phyloP scores from a whole-genome alignment of 2,113 vertebrate genomes.

The Hiodon alosoides region DNA sequence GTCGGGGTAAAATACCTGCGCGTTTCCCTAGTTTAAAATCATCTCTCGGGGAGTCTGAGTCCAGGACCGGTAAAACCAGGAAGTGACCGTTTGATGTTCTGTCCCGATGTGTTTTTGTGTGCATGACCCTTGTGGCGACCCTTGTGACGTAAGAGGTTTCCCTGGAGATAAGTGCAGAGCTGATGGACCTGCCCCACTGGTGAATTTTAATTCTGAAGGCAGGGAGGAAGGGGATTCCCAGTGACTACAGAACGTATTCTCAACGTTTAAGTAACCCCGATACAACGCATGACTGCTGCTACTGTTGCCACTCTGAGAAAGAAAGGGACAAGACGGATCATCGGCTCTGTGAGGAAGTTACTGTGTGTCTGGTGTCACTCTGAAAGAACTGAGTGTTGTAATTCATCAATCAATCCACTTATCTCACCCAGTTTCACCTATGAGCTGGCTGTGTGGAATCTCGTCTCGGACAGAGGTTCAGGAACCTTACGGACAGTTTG shows the following conservation, averaged over 20 bases:
- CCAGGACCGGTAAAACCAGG: not conserved
- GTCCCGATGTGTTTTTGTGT: slow-evolving; percentile 19
- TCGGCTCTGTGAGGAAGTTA: no score
- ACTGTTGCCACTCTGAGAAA: not conserved
- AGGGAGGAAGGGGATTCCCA: slow-evolving; percentile 9
- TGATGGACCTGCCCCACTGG: not conserved
- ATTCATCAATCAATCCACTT: no score
- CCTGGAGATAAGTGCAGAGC: slow-evolving; percentile 41
- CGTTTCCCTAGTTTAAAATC: not conserved
- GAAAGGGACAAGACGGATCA: no score
- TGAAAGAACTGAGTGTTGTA: no score
- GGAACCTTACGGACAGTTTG: no score
- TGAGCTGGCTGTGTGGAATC: no score
- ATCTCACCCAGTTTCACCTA: no score
- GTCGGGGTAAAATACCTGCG: not conserved
- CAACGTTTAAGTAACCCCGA: not conserved
- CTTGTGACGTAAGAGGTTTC: slow-evolving; percentile 22
- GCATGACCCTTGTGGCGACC: not conserved
- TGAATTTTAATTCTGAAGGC: slow-evolving; percentile 17
- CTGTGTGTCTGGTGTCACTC: no score
- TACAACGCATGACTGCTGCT: not conserved
- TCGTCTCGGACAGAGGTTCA: no score
- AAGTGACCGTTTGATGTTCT: not conserved
- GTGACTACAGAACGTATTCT: slow-evolving; percentile 6
- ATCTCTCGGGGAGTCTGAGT: not conserved